Evolutionary conservation across 2,888 invertebrate genomes (phyloP), one percentile per base, ranked within the genome.

Genomic region (Acheta domesticus): DNA sequence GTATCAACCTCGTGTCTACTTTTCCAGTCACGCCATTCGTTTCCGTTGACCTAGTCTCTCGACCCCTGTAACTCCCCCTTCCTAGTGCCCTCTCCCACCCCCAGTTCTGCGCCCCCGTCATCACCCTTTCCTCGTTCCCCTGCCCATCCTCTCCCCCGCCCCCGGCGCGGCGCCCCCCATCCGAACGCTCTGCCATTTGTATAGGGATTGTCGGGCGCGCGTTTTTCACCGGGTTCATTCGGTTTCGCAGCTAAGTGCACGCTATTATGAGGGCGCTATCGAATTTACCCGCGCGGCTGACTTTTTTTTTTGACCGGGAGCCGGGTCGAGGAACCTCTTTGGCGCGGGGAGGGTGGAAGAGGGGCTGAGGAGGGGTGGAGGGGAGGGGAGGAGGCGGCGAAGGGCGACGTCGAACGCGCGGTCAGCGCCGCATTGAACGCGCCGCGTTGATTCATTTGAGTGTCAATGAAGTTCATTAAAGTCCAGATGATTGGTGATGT

Each of bases 381-480:
- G 48, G 20, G 23, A 14, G 11, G 62, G 36, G 36, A 36, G 23
- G 75, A 20, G 74, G 73, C 11, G 77, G 48, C 16, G 49, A 48
- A 20, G 73, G 21, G 77, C 19, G 77, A 48, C 76, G 62, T 50
- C 21, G 49, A 50, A 21, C 19, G 48, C 21, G 23, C 21, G 62
- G 62, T 14, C n/a, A 62, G 62, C 62, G n/a, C 14, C n/a, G n/a
- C 62, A 62, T 62, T 62, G 16, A n/a, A n/a, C 14, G 62, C 14
- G 62, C 14, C 16, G 62, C 62, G 62, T 62, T 62, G 62, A 62
- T 62, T 62, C 62, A 62, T 62, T 62, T 62, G 62, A 62, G 62
- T 62, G 50, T 75, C 76, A 79, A 76, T 36, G 62, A 77, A 50
- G 77, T 74, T 74, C 76, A 77, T 62, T 23, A 62, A 62, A 62